Evolutionary conservation across 2,113 vertebrate species (phyloP).

Genomic region (Ammodytes marinus): DNA sequence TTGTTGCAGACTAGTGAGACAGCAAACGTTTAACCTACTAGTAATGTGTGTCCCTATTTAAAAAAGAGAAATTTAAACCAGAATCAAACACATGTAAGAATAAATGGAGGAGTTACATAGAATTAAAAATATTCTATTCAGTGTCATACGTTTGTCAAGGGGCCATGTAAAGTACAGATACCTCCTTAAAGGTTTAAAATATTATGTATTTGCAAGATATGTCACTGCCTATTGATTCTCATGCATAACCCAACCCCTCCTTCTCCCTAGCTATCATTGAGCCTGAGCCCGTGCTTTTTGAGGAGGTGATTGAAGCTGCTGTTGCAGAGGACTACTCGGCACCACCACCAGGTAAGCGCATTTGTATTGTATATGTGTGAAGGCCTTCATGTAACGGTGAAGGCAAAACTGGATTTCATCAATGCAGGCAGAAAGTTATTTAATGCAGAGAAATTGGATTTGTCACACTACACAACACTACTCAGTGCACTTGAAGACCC

Average conservation of each 20-base stretch:
- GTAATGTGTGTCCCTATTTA: not conserved
- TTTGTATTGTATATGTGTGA: not conserved
- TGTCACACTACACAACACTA: not conserved
- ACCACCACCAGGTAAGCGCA: slow-evolving; percentile 58
- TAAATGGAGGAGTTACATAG: not conserved
- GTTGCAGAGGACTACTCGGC: slow-evolving; percentile 46
- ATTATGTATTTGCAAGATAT: not conserved
- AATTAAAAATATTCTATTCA: not conserved
- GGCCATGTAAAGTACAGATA: not conserved
- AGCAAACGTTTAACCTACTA: too few species aligned
- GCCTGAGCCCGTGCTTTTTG: slow-evolving; percentile 65
- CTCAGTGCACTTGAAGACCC: not conserved
- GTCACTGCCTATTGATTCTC: too few species aligned
- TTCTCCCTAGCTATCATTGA: slow-evolving; percentile 53
- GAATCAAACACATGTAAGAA: too few species aligned
- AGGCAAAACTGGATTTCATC: not conserved
- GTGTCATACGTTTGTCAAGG: not conserved
- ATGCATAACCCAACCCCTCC: too few species aligned
- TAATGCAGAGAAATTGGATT: not conserved
- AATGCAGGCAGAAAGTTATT: not conserved
- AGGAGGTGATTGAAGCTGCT: slow-evolving; percentile 54
- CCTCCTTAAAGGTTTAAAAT: not conserved
- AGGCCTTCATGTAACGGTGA: not conserved
- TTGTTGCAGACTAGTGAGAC: too few species aligned
- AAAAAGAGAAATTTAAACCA: not conserved